Evolutionary conservation across 2,797 vertebrate genomes (phyloP).

Genomic region (Aulostomus chinensis): DNA sequence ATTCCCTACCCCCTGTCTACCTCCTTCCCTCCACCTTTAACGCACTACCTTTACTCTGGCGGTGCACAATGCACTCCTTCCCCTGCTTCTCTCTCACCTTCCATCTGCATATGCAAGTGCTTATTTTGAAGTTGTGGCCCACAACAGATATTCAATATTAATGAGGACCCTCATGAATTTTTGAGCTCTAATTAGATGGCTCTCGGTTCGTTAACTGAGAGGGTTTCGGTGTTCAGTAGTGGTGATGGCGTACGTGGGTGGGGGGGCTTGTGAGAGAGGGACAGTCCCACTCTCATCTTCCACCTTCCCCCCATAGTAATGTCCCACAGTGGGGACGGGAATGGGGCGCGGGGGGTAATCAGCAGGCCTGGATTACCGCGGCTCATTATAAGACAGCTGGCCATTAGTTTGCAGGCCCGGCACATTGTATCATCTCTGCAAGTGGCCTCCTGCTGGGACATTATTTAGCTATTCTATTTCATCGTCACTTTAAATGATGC

Average conservation of each 20-base stretch:
- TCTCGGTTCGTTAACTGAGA: slow-evolving; percentile 91
- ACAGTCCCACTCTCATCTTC: slow-evolving; percentile 60
- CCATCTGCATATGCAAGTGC: slow-evolving; percentile 91
- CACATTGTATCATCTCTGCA: slow-evolving; percentile 67
- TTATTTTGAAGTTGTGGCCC: slow-evolving; percentile 93
- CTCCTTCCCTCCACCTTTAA: slow-evolving; percentile 63
- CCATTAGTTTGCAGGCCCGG: slow-evolving; percentile 69
- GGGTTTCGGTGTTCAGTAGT: slow-evolving; percentile 55
- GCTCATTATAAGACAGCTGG: slow-evolving; percentile 79
- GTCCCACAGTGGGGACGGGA: slow-evolving; percentile 43
- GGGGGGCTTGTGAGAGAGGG: slow-evolving; percentile 47
- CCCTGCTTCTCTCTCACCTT: slow-evolving; percentile 82
- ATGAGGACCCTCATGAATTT: slow-evolving; percentile 97
- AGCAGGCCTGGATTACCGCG: slow-evolving; percentile 53
- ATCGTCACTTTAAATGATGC: slow-evolving; percentile 73
- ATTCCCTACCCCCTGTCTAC: slow-evolving; percentile 57
- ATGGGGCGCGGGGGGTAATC: slow-evolving; percentile 54
- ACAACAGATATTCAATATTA: slow-evolving; percentile 99
- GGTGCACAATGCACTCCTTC: slow-evolving; percentile 32
- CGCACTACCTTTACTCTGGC: slow-evolving; percentile 56
- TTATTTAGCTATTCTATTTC: slow-evolving; percentile 81
- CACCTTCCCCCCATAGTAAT: slow-evolving; percentile 22
- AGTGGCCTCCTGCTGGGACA: slow-evolving; percentile 72
- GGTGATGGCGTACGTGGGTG: slow-evolving; percentile 53
- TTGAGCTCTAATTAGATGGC: slow-evolving; percentile 98